phyloP scores from a whole-genome alignment of 2,113 vertebrate genomes.

The Rhombomys opimus region DNA sequence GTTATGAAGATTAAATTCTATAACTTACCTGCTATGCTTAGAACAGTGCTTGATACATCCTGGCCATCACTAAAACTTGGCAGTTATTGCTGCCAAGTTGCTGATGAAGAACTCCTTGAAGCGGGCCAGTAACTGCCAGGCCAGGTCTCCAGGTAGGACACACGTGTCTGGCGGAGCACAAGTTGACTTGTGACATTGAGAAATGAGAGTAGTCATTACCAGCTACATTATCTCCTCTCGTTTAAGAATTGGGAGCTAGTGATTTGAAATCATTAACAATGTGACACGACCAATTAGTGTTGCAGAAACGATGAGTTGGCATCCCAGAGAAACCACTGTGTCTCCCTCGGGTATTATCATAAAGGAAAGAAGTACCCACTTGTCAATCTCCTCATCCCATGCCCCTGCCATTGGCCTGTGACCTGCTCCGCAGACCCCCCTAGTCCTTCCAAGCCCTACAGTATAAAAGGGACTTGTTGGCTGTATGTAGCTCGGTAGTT shows the following conservation, averaged over 20 bases:
- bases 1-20: not conserved
- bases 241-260: conserved; percentile 41
- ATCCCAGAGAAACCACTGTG: not conserved
- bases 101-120: conserved; percentile 22
- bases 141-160: not conserved
- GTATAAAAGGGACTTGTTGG: not conserved
- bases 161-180: not conserved
- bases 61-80: not conserved
- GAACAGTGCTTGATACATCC: not conserved
- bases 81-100: not conserved
- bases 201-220: not conserved
- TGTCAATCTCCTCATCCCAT: not conserved
- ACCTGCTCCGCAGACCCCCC: not conserved
- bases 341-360: not conserved
- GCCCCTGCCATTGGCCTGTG: not conserved
- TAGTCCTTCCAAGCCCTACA: not conserved
- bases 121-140: not conserved
- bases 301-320: not conserved
- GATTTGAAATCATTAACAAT: not conserved
- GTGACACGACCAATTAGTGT: not conserved
- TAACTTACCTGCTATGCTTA: not conserved
- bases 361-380: not conserved
- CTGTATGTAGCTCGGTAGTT: no score
- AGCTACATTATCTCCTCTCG: not conserved
- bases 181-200: not conserved